phyloP scores from a whole-genome alignment of 2,888 invertebrate species.

The Gerris lacustris region DNA sequence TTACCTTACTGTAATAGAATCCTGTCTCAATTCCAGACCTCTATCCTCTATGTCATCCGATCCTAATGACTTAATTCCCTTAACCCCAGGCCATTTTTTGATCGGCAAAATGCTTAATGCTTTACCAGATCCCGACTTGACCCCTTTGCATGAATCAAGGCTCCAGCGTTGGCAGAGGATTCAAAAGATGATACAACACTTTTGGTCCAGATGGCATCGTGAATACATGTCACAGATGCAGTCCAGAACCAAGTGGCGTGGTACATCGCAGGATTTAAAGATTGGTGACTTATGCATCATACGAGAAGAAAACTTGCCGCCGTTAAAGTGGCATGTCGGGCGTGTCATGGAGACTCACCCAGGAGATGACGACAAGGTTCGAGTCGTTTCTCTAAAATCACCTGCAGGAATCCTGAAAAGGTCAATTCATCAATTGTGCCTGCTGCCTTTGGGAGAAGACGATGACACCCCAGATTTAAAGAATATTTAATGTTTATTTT shows the following conservation, averaged over 20 bases:
- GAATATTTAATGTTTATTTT: no score
- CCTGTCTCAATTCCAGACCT: slow-evolving; percentile 17
- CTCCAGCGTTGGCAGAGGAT: slow-evolving; percentile 14
- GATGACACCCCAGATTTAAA: no score
- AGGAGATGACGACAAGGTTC: not conserved
- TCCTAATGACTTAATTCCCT: slow-evolving; percentile 13
- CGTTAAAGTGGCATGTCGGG: slow-evolving; percentile 12
- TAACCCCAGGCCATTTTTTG: slow-evolving; percentile 14
- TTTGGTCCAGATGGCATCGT: slow-evolving; percentile 16
- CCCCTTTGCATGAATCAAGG: not conserved
- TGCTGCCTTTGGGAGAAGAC: no score
- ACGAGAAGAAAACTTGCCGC: slow-evolving; percentile 14
- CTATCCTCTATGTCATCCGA: slow-evolving; percentile 13
- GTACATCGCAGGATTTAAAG: not conserved
- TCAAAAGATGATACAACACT: slow-evolving; percentile 12
- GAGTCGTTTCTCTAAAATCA: not conserved
- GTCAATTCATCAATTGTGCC: no score
- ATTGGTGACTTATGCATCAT: slow-evolving; percentile 8
- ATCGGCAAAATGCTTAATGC: slow-evolving; percentile 2
- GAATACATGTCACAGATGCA: slow-evolving; percentile 4
- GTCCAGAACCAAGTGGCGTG: slow-evolving; percentile 14
- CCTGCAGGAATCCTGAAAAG: no score
- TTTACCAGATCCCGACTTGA: slow-evolving; percentile 11
- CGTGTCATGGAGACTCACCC: not conserved
- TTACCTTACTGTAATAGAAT: slow-evolving; percentile 14